These are phyloP conservation scores for Callaeas wilsoni DNA, from an alignment of 2,113 vertebrate species.

Conservation along the genomic window DNA sequence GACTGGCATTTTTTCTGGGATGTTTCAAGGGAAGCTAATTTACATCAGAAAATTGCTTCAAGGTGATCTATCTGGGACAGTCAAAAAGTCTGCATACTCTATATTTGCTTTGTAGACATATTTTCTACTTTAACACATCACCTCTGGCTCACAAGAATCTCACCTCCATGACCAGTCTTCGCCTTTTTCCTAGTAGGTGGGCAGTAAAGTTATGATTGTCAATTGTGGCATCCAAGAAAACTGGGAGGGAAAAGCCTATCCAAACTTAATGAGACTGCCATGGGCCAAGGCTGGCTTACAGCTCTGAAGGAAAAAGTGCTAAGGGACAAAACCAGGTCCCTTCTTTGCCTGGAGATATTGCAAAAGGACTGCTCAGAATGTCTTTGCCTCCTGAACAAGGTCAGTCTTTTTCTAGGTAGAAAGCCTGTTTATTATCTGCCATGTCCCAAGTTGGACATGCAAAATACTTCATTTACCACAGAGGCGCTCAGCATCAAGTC, in stretches of 20 bases:
- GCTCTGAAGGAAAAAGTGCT: not conserved
- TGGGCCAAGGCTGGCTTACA: not conserved
- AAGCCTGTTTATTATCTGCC: not conserved
- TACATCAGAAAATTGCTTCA: conserved; percentile 30
- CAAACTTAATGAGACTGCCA: not conserved
- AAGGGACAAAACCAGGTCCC: not conserved
- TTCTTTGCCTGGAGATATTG: not conserved
- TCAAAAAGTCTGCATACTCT: not conserved
- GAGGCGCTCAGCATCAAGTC: not conserved
- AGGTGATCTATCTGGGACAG: not conserved
- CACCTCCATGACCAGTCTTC: not conserved
- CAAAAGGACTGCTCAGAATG: not conserved
- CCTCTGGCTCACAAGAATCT: not conserved
- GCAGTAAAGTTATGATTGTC: not conserved
- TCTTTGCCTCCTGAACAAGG: not conserved
- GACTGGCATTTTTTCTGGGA: not conserved
- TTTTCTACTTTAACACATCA: not conserved
- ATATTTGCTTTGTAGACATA: not conserved
- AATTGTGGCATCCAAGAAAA: not conserved
- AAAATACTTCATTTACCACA: not conserved
- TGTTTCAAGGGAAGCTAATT: conserved; percentile 22
- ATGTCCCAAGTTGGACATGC: not conserved
- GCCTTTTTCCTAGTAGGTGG: not conserved
- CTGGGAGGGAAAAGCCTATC: not conserved
- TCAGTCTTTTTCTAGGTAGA: not conserved